phyloP scores from a whole-genome alignment of 2,113 vertebrate species.

The Pluvianellus socialis region DNA sequence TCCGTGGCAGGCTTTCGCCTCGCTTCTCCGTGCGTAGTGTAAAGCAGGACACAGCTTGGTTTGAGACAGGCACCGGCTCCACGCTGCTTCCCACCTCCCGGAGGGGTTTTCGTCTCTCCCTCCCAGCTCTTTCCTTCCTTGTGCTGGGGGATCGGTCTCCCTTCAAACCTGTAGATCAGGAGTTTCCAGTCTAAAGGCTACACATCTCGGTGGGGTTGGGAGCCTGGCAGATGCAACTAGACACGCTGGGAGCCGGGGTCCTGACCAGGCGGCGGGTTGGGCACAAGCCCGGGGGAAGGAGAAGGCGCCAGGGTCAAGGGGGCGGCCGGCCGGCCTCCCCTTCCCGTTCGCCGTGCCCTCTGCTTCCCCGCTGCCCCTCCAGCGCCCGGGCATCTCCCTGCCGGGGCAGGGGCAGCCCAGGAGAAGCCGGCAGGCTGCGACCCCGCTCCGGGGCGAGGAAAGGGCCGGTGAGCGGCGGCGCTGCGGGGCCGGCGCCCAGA shows the following conservation, averaged over 20 bases:
- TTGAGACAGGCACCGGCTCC: not conserved
- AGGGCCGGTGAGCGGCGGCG: not conserved
- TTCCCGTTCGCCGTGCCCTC: not conserved
- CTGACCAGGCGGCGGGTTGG: not conserved
- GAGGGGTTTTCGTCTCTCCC: not conserved
- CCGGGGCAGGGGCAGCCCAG: not conserved
- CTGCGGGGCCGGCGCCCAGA: not conserved
- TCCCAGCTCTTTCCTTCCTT: not conserved
- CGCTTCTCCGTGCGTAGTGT: accelerated
- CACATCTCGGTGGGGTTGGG: not conserved
- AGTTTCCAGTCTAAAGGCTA: not conserved
- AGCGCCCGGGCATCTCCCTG: not conserved
- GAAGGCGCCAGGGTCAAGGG: not conserved
- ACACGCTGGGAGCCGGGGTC: accelerated
- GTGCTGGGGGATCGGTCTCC: not conserved
- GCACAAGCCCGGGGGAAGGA: not conserved
- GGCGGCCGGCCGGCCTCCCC: not conserved
- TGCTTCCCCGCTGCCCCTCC: not conserved
- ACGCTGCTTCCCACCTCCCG: accelerated
- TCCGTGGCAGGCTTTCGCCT: not conserved
- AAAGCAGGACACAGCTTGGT: not conserved
- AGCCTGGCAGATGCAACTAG: not conserved
- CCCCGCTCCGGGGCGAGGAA: not conserved
- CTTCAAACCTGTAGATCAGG: not conserved
- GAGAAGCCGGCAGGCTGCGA: not conserved